Evolutionary conservation across 2,888 invertebrate species (phyloP), one percentile per base, ranked within the genome.

Genomic region (Napeogenes sylphis): DNA sequence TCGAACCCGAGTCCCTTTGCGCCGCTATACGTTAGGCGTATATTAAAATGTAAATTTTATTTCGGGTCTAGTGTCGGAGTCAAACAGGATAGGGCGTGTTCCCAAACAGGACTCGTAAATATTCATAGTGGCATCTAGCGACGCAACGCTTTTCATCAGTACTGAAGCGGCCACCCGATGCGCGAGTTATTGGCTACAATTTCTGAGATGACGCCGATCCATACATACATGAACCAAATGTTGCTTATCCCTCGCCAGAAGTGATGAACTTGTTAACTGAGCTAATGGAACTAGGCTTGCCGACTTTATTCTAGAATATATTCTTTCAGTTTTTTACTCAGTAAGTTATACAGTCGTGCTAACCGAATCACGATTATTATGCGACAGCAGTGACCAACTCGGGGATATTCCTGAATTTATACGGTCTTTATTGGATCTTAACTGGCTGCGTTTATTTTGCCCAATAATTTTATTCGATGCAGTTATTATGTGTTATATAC

Each of bases 311-410:
- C 73, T 69, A 69, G 72, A 75, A 80, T 80, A 80, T 79, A 82
- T 83, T 81, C 73, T 76, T 84, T 79, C 77, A 80, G 78, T 81
- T 81, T 80, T 80, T 82, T 78, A 80, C 80, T 79, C 81, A 76
- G 78, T 84, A 82, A 84, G 71, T 84, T 82, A 76, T 74, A 79
- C 80, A 74, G 80, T 82, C 85, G 80, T 85, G 85, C 86, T 85
- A 85, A 72, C 84, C 81, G 73, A 78, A 79, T 80, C 84, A 82
- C 78, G 81, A 81, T 85, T 81, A 83, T 81, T 80, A 83, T 80
- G 77, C 81, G 80, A 74, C 72, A 67, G 68, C 70, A 69, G 70
- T 71, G 72, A 77, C 75, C 74, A 74, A 79, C 75, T 79, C 74
- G 73, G 75, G 75, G 76, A 82, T 80, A 82, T 81, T 83, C 81